Base-by-base conservation (phyloP, 2,113 vertebrate genomes). In the Oreochromis aureus region DNA sequence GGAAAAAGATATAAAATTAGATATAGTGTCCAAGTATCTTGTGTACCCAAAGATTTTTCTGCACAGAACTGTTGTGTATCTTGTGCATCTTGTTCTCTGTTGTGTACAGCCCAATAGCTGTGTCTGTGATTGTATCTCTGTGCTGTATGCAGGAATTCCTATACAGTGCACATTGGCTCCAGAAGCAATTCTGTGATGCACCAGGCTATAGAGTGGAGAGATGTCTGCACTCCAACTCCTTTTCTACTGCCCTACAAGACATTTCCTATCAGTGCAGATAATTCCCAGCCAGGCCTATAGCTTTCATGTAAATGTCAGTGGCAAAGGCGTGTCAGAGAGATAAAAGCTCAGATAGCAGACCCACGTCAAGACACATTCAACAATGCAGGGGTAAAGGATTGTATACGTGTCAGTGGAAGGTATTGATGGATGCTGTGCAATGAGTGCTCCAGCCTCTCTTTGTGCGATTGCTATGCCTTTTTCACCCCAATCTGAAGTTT, bases 221-320 rank as follows among this genome's bases (percentile, higher is more conserved):
- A 89, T 11, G 87, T 55, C 81, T 39, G 66, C 81, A 87, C 89
- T 92, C 85, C 89, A 76, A n/a, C 89, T 88, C 54, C 82, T 83
- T 88, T 91, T 84, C 89, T 90, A 61, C 86, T 46, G 56, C 86
- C 71, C 91, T 83, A 81, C 85, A 44, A 80, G 83, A 87, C 27
- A 46, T 87, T 92, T 80, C 39, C 89, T 91, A 93, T 94, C 94
- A 73, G 84, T 19, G 83, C 81, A 90, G 86, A 93, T 94, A 89
- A 89, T 93, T 92, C 91, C 86, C 88, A 85, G 87, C 82, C 82
- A 32, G 85, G 87, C 83, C 91, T 76, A 81, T 76, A 85, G 89
- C 92, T 93, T 93, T 95, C 91, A 95, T 95, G 91, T 94, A 92
- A 94, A 94, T 94, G 93, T 94, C 94, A 94, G 92, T 56, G 73